Evolutionary conservation across 2,113 vertebrate genomes (phyloP).

Genomic region (Indicator maculatus): DNA sequence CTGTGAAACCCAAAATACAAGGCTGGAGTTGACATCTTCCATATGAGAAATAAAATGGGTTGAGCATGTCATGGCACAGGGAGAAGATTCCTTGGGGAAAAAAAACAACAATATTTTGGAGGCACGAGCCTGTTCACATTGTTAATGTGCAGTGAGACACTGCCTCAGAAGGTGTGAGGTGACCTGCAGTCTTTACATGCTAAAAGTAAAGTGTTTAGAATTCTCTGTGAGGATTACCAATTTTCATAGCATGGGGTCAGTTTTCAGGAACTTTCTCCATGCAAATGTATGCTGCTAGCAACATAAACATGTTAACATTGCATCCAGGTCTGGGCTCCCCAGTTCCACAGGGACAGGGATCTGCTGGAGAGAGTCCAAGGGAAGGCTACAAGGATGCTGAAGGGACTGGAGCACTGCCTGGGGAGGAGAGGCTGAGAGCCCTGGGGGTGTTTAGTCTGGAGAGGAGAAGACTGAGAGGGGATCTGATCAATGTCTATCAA

Average conservation of each 20-base stretch:
- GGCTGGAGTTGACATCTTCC: rapidly evolving
- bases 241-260: slow-evolving; percentile 8
- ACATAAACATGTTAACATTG: slow-evolving; percentile 5
- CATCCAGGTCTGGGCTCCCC: too few relatives aligned
- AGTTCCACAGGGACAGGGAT: too few relatives aligned
- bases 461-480: too few relatives aligned
- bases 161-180: not conserved
- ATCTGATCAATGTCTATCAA: too few relatives aligned
- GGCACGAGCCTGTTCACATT: not conserved
- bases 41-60: not conserved
- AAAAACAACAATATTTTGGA: not conserved
- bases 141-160: not conserved
- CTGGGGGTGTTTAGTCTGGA: too few relatives aligned
- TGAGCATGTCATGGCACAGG: not conserved
- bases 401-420: too few relatives aligned
- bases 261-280: not conserved
- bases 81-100: not conserved
- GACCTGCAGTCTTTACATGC: slow-evolving; percentile 7
- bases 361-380: too few relatives aligned
- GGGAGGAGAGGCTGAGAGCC: too few relatives aligned
- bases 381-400: too few relatives aligned
- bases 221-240: not conserved
- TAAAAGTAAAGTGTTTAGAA: not conserved
- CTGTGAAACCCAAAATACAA: not conserved
- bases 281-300: not conserved